A percentile compares a stretch with the other conserved stretches of the same genome.
Conservation (phyloP, 2,888 invertebrate genomes). For the Andrena trimmerana region DNA sequence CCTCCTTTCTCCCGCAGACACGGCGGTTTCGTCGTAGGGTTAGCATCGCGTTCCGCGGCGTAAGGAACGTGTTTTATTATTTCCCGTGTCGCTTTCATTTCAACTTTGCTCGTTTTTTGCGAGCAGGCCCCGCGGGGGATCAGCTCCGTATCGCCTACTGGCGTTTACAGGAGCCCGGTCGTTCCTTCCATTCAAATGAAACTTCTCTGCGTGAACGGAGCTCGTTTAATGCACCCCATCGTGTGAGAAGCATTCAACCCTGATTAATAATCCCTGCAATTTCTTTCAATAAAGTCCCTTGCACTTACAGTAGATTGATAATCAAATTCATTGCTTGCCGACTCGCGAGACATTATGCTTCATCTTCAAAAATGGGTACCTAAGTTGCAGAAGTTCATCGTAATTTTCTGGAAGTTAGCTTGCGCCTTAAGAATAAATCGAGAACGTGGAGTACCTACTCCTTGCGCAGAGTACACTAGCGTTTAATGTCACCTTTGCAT, state of each 20-base stretch:
- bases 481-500: neutral
- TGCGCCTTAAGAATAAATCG: no score
- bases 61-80: constrained; percentile 29
- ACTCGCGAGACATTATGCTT: no score
- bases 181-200: constrained; percentile 24
- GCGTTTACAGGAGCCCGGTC: constrained; percentile 7
- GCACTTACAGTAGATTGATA: no score
- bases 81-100: constrained; percentile 17
- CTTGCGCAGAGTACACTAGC: neutral
- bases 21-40: constrained; percentile 1
- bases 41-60: constrained; percentile 1
- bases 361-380: no score
- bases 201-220: constrained; percentile 4
- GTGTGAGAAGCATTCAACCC: neutral
- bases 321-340: no score
- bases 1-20: neutral
- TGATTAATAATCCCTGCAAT: constrained; percentile 6
- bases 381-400: no score
- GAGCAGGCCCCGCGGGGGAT: constrained; percentile 1
- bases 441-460: neutral
- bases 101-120: constrained; percentile 33
- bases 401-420: no score
- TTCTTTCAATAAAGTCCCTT: neutral
- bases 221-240: constrained; percentile 13
- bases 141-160: constrained; percentile 17